Percentiles rank a stretch among this genome's conserved stretches.
Evolutionary conservation across 2,888 invertebrate species (phyloP).

Genomic region (Meghimatium bilineatum): DNA sequence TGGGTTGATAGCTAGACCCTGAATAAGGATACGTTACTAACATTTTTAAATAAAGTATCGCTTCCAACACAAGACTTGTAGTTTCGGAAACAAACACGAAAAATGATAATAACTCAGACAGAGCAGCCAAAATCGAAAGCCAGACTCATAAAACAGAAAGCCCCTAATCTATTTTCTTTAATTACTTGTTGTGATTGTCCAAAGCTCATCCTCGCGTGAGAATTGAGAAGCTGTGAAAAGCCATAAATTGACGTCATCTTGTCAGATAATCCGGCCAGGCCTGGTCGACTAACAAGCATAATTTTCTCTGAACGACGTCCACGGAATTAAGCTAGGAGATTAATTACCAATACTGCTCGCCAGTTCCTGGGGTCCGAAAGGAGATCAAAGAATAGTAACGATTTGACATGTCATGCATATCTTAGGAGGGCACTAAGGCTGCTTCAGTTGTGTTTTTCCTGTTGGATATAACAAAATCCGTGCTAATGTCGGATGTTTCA

Average conservation of each 20-base stretch:
- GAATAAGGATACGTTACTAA: no score
- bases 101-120: not conserved
- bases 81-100: not conserved
- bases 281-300: slow-evolving; percentile 31
- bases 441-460: no score
- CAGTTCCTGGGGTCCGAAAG: no score
- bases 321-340: slow-evolving; percentile 33
- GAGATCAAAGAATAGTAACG: no score
- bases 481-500: no score
- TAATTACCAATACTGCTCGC: slow-evolving; percentile 31
- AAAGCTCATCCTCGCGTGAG: slow-evolving; percentile 25
- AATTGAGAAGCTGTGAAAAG: slow-evolving; percentile 25
- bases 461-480: no score
- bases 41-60: no score
- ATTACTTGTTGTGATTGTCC: slow-evolving; percentile 41
- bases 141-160: slow-evolving; percentile 39
- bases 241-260: slow-evolving; percentile 38
- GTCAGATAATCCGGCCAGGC: slow-evolving; percentile 23
- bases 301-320: slow-evolving; percentile 30
- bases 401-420: no score
- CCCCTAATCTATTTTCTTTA: slow-evolving; percentile 33
- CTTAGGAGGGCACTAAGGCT: no score
- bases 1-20: no score
- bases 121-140: slow-evolving; percentile 7
- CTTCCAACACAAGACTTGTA: no score